Percentiles rank a stretch among this genome's conserved stretches.
Conservation (phyloP, 2,888 invertebrate genomes). For the Artemia sinica region DNA sequence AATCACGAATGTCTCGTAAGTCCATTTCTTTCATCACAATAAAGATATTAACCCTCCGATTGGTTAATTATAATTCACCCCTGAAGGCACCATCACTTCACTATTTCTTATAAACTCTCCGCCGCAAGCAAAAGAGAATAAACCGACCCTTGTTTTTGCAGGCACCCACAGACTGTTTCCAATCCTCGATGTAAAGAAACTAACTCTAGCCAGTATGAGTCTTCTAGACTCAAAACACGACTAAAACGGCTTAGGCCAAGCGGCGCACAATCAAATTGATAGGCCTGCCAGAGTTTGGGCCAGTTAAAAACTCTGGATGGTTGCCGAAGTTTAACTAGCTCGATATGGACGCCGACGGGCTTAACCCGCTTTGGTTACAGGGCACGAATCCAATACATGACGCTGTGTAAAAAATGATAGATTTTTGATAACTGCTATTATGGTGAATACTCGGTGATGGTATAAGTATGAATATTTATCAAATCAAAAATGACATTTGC, state of each 20-base stretch:
- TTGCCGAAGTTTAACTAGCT: background rate
- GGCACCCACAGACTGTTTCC: background rate
- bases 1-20: too few relatives aligned
- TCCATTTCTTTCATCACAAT: too few relatives aligned
- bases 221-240: conserved; percentile 1
- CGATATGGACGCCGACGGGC: conserved; percentile 7
- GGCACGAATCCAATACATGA: background rate
- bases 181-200: background rate
- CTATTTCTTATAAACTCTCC: background rate
- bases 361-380: background rate
- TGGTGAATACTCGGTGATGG: too few relatives aligned
- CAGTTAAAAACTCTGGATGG: conserved; percentile 2
- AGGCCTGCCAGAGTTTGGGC: background rate
- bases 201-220: background rate
- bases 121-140: background rate
- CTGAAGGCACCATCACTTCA: conserved; percentile 3
- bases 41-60: too few relatives aligned
- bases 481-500: too few relatives aligned
- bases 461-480: too few relatives aligned
- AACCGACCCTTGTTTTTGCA: background rate
- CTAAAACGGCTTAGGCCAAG: conserved; percentile 13
- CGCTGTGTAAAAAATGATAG: background rate
- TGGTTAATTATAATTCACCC: background rate
- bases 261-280: conserved; percentile 8
- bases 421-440: too few relatives aligned